These are phyloP conservation scores for Drosophila asahinai DNA, from an alignment of 1,140 invertebrate species.

Conservation along the genomic window DNA sequence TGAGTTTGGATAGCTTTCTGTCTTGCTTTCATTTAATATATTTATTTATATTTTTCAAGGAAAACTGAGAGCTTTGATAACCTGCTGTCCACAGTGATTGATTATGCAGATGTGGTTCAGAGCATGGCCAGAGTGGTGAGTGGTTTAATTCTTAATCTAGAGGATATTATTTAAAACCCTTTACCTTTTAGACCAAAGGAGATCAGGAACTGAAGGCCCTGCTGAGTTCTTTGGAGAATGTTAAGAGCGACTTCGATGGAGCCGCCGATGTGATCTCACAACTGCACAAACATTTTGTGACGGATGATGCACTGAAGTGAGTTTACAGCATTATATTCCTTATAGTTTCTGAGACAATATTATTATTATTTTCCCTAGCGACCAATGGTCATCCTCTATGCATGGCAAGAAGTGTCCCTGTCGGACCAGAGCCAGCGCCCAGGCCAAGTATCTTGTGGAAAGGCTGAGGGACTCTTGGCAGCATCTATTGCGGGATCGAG, in stretches of 20 bases:
- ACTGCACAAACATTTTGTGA: conserved; percentile 80
- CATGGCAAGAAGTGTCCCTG: conserved; percentile 89
- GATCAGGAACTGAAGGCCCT: conserved; percentile 70
- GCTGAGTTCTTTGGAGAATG: conserved; percentile 53
- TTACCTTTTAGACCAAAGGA: conserved; percentile 58
- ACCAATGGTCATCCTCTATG: conserved; percentile 91
- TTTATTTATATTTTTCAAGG: conserved; percentile 19
- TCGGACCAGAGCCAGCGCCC: conserved; percentile 88
- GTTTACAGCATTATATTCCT: neutral
- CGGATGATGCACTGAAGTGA: conserved; percentile 76
- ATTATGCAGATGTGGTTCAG: conserved; percentile 77
- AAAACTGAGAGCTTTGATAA: conserved; percentile 84
- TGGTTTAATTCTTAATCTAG: neutral
- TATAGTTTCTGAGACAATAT: neutral
- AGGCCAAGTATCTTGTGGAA: conserved; percentile 91
- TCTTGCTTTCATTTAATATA: no score
- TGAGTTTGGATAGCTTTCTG: conserved; percentile 2
- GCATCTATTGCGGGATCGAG: conserved; percentile 94
- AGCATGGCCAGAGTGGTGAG: conserved; percentile 66
- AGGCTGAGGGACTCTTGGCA: conserved; percentile 96
- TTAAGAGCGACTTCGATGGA: conserved; percentile 74
- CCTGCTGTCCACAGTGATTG: conserved; percentile 69
- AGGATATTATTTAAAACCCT: neutral
- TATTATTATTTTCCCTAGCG: conserved; percentile 54
- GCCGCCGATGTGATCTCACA: conserved; percentile 81